Evolutionary conservation across 2,113 vertebrate genomes (phyloP), one percentile per base, ranked within the genome.

Genomic region (Amazona guildingii): DNA sequence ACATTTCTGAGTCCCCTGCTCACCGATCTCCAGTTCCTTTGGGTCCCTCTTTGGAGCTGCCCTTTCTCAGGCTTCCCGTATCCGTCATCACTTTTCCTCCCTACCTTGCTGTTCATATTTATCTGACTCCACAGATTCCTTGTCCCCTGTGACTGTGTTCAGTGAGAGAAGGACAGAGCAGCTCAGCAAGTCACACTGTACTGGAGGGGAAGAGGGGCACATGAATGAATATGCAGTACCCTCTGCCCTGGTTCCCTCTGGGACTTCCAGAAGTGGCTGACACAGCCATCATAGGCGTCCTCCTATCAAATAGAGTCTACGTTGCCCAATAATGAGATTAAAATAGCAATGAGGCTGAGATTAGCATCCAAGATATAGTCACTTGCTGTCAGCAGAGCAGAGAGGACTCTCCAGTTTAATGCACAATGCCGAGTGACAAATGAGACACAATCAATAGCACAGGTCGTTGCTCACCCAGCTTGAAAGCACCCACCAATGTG

Each of bases 381-480:
- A 8, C 94, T 96, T 41, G 94, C 94, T 96, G 96, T 94, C 95
- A 94, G 92, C 88, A 21, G 17, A 11, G 67, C 62, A n/a, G 43
- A 81, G 90, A 35, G 78, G 83, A 54, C 86, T 92, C 83, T 88
- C 83, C 70, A 24, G 77, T 84, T 92, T 62, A 57, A 66, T 19
- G 81, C 81, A 79, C 77, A 67, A 69, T 84, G 86, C 92, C 83
- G 35, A 46, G 84, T 94, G 96, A 96, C 94, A 94, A 95, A 96
- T 59, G 66, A 69, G 63, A 84, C 81, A 75, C 83, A 68, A 69
- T 94, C 96, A 92, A 85, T 83, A 83, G 94, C 83, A 95, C 75
- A 94, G 74, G 88, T 93, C 86, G 57, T 81, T 75, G 76, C 83
- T 83, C 80, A 86, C 64, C 48, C 33, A 1, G 23, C 75, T 46